Evolutionary conservation across 2,113 vertebrate genomes (phyloP).

Genomic region (Ahaetulla prasina): DNA sequence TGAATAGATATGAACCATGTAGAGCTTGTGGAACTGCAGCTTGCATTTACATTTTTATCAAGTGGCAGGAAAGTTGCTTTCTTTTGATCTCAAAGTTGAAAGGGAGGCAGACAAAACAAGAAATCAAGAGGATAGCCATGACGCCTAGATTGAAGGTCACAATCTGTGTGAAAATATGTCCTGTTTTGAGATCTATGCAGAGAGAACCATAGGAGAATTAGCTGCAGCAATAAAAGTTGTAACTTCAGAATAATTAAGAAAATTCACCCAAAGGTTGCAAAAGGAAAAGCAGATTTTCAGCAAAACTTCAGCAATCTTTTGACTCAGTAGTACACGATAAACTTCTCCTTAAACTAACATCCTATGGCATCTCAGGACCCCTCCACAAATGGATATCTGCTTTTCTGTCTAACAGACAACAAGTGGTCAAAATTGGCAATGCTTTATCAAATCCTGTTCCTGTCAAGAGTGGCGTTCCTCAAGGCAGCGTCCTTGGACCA

Average conservation of each 20-base stretch:
- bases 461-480: too few species aligned
- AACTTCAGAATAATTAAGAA: not conserved
- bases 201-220: not conserved
- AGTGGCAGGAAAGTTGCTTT: not conserved
- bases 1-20: not conserved
- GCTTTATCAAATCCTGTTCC: too few species aligned
- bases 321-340: too few species aligned
- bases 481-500: too few species aligned
- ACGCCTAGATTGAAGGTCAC: not conserved
- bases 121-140: not conserved
- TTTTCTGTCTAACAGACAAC: too few species aligned
- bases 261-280: not conserved
- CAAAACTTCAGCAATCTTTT: not conserved
- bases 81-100: not conserved
- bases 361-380: too few species aligned
- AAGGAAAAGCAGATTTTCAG: not conserved
- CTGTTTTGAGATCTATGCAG: not conserved
- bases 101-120: not conserved
- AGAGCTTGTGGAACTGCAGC: not conserved
- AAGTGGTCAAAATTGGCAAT: too few species aligned
- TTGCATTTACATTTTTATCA: not conserved
- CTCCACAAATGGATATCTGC: too few species aligned
- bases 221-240: not conserved
- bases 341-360: too few species aligned
- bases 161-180: not conserved